Evolutionary conservation across 2,888 invertebrate species (phyloP), one percentile per base, ranked within the genome.

Genomic region (Galerucella nymphaeae): DNA sequence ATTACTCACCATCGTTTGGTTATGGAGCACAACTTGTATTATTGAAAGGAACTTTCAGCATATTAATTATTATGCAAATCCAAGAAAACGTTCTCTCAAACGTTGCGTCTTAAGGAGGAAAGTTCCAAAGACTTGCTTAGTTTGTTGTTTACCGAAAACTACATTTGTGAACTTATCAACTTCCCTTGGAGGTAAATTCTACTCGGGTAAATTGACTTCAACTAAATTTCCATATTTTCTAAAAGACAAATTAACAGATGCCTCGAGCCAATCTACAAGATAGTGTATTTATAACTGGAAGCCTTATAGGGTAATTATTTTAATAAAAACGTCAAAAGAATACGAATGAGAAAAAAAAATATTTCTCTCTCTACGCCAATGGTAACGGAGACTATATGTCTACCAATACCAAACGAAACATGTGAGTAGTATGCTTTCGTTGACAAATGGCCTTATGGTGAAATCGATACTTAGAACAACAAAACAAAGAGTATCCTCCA

Each of bases 381-480:
- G 73, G 48, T 16, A 69, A 59, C n/a, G 69, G 70, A 70, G 73
- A 69, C 72, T 64, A 64, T 64, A 23, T 16, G 72, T 72, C 72
- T 72, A 65, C 68, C 65, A 65, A 30, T 45, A 59, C n/a, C 53
- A 2, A 16, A 53, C 45, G 14, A 45, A 45, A 66, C 71, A 72
- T 63, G 57, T 61, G 71, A 72, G 64, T 57, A 30, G 64, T 61
- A 59, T 67, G 48, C 61, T 55, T 41, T 59, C 64, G 70, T 67
- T 73, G 73, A 73, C 73, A 73, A 73, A 73, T 67, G 73, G 50
- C 42, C 67, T 63, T 45, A 67, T 67, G 67, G 63, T 73, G 67
- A 71, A 70, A 70, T 67, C 66, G 73, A 73, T 67, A 73, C 73
- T 55, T 30, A 70, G 23, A 71, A 53, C 66, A 48, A 61, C 63